Evolutionary conservation across 2,113 vertebrate genomes (phyloP), one percentile per base, ranked within the genome.

Genomic region (Bos javanicus): DNA sequence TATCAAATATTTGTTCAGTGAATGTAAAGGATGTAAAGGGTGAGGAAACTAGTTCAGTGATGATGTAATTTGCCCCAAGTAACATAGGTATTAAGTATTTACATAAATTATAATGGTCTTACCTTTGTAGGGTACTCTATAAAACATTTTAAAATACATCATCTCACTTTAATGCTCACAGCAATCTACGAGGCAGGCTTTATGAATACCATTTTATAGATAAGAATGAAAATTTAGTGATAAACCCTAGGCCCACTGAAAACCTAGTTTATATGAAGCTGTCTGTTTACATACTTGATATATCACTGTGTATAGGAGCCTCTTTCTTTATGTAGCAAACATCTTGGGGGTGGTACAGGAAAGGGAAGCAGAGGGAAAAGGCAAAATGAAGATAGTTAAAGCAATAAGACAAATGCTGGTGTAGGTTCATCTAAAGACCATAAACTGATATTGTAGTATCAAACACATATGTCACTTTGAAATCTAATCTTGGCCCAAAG

Each of bases 41-140:
- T 52, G 25, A 94, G 30, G 7, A 95, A 97, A 97, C 54, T 52
- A 52, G 62, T 50, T 96, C 86, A 91, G 50, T 85, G 96, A 95
- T 92, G 15, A 96, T 67, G 71, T 93, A 94, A 87, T 94, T 7
- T 94, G 67, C 28, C 76, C 46, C 71, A 96, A 86, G 33, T 83
- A 59, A 96, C 43, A 93, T 1, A 94, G 50, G n/a, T 48, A 64
- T 87, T 92, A 93, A 67, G 21, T 96, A 97, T 96, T 95, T 90
- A 93, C 6, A 54, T 82, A 97, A 95, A 92, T 78, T 95, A 86
- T n/a, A 96, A 96, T 83, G 43, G 74, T 71, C 13, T 90, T 92
- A 87, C 83, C 46, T 92, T 97, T 94, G 33, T 30, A 81, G 48
- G 54, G 23, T 52, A 92, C 84, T 91, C 52, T 86, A 39, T 94